These are phyloP conservation scores for Hecatera dysodea DNA, from an alignment of 2,888 invertebrate species.

Conservation along the genomic window DNA sequence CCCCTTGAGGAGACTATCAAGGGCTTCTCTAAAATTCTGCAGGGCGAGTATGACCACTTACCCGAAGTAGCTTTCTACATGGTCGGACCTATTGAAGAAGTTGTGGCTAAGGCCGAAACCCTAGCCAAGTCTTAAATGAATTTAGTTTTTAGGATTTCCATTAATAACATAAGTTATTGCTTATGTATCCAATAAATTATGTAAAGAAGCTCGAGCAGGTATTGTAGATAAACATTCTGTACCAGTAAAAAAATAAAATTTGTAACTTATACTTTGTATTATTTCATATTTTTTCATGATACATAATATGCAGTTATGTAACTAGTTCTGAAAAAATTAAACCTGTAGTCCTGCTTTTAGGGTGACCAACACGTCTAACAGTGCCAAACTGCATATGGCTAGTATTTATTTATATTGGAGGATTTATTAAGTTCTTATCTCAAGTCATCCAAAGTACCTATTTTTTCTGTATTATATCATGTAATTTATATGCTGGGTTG, in stretches of 20 bases:
- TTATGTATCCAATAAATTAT: constrained; percentile 56
- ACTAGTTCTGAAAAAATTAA: neutral
- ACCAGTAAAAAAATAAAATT: constrained; percentile 61
- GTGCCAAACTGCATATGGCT: neutral
- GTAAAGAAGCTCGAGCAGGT: constrained; percentile 37
- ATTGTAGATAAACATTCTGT: constrained; percentile 65
- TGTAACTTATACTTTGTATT: constrained; percentile 47
- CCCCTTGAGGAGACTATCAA: constrained; percentile 96
- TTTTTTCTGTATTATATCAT: neutral
- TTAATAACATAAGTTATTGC: constrained; percentile 53
- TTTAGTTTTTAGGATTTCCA: constrained; percentile 49
- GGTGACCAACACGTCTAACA: neutral
- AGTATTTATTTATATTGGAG: neutral
- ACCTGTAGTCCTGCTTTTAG: neutral
- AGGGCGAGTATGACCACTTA: constrained; percentile 96
- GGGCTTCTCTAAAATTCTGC: constrained; percentile 96
- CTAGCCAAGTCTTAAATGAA: constrained; percentile 89
- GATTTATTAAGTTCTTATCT: neutral
- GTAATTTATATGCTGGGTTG: constrained; percentile 17
- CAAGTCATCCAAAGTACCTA: too few species aligned
- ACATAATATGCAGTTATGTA: constrained; percentile 7
- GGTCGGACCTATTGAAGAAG: constrained; percentile 96
- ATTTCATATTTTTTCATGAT: constrained; percentile 17
- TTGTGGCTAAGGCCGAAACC: constrained; percentile 94
- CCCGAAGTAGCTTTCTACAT: constrained; percentile 99